Evolutionary conservation across 2,888 invertebrate genomes (phyloP), one percentile per base, ranked within the genome.

Genomic region (Hedya salicella): DNA sequence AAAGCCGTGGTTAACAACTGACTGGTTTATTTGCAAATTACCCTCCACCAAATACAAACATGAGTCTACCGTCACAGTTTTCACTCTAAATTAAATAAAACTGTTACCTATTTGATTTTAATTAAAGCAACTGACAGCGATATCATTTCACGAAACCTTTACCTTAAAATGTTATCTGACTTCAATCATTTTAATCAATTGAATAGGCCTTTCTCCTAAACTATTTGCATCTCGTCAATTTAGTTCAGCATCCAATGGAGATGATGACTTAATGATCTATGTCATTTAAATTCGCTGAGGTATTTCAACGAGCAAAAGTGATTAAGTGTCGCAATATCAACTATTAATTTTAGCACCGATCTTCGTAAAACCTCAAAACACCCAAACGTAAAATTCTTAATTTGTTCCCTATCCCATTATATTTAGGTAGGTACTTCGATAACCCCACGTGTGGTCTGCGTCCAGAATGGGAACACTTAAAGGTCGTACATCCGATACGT

Each of bases 401-500:
- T 21, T 40, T 54, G 39, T n/a, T 17, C 3, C 44, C 13, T 1
- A 6, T 32, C 46, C 44, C 57, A 17, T 57, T 57, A 57, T 14
- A 16, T 39, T 17, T 30, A n/a, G n/a, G n/a, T n/a, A n/a, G n/a
- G n/a, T n/a, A 17, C n/a, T n/a, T 50, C 17, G n/a, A 59, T 19
- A 48, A 8, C n/a, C n/a, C n/a, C 30, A 63, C 21, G 52, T 65
- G 65, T n/a, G n/a, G n/a, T 53, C 65, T 46, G 44, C 46, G 39
- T 39, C 14, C 46, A 59, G 52, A 65, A 65, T 65, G 42, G 13
- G 21, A 32, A 40, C 53, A n/a, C 44, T 4, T 19, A 61, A 60
- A 66, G 66, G 66, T 66, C 66, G 50, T 25, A 65, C 57, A 66
- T 66, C 40, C 40, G 66, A 66, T 61, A 66, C 54, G 40, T 49